Conservation (phyloP, 30 jellyfish, hydroid and myxozoan species). For the Catostylus mosaicus region DNA sequence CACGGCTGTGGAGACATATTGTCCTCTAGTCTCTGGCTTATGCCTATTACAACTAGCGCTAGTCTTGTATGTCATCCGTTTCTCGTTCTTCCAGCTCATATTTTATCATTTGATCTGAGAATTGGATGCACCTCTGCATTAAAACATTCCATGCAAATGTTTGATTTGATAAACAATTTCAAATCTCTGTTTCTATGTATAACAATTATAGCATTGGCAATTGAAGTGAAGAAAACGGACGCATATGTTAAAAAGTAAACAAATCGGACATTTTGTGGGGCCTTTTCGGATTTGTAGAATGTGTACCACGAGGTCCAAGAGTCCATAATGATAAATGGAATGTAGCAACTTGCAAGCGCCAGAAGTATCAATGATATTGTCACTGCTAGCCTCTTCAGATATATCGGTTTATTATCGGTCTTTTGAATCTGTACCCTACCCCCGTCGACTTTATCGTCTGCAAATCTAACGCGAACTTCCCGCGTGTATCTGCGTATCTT, state of each 20-base stretch:
- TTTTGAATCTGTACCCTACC: not conserved
- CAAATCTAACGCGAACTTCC: constrained; percentile 2
- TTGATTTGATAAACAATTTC: constrained; percentile 3
- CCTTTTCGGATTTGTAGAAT: constrained; percentile 21
- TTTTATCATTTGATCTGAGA: not conserved
- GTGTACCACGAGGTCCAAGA: constrained; percentile 66
- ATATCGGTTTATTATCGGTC: not conserved
- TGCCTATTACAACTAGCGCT: not conserved
- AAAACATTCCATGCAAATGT: constrained; percentile 3
- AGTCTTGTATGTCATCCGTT: not conserved
- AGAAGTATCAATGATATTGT: constrained; percentile 44
- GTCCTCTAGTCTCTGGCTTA: not conserved
- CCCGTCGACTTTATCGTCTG: not conserved
- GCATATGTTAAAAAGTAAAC: constrained; percentile 43
- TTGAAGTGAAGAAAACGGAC: constrained; percentile 40
- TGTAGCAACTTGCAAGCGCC: constrained; percentile 37
- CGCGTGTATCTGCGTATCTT: constrained; percentile 14
- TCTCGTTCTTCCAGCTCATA: not conserved
- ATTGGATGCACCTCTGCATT: not conserved
- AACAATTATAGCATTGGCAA: constrained; percentile 36
- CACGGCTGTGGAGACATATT: not conserved
- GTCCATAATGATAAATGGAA: constrained; percentile 53
- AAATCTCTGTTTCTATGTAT: constrained; percentile 40
- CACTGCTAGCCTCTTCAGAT: constrained; percentile 28
- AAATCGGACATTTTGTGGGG: constrained; percentile 36